Percentiles rank a stretch among this genome's conserved stretches.
Evolutionary conservation across 1,140 invertebrate species (phyloP).

Genomic region (Apocrypta bakeri): DNA sequence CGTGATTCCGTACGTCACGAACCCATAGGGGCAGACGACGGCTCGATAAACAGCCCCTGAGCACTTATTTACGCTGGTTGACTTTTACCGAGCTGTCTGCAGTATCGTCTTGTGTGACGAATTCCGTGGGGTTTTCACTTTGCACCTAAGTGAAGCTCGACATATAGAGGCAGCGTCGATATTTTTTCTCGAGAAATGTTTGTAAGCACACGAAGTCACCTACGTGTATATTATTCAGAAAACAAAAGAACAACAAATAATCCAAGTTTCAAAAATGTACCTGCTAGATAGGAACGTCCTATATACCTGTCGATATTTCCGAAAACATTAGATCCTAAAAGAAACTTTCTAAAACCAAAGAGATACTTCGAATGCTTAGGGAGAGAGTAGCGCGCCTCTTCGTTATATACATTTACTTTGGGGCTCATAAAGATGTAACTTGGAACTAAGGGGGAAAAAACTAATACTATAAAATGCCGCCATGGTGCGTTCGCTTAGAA

Average conservation of each 20-base stretch:
- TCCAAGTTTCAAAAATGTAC: too few species aligned
- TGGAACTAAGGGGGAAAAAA: background rate
- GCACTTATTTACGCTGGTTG: constrained; percentile 51
- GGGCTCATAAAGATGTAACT: background rate
- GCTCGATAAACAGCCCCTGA: constrained; percentile 57
- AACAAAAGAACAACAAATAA: too few species aligned
- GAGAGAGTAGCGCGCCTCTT: background rate
- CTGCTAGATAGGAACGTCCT: background rate
- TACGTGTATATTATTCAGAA: too few species aligned
- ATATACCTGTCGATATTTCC: background rate
- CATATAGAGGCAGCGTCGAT: too few species aligned
- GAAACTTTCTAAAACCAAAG: background rate
- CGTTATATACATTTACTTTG: background rate
- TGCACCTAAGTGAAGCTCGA: too few species aligned
- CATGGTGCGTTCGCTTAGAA: background rate
- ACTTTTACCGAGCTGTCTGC: background rate
- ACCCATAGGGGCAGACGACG: constrained; percentile 33
- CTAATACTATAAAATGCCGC: constrained; percentile 25
- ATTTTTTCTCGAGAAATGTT: too few species aligned
- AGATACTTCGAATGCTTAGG: background rate
- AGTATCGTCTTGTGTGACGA: too few species aligned
- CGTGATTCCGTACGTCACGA: constrained; percentile 45
- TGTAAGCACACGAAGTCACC: too few species aligned
- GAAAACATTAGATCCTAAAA: background rate
- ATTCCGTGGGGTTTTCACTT: too few species aligned